phyloP scores from a whole-genome alignment of 2,888 invertebrate species.

The Coelopa pilipes region DNA sequence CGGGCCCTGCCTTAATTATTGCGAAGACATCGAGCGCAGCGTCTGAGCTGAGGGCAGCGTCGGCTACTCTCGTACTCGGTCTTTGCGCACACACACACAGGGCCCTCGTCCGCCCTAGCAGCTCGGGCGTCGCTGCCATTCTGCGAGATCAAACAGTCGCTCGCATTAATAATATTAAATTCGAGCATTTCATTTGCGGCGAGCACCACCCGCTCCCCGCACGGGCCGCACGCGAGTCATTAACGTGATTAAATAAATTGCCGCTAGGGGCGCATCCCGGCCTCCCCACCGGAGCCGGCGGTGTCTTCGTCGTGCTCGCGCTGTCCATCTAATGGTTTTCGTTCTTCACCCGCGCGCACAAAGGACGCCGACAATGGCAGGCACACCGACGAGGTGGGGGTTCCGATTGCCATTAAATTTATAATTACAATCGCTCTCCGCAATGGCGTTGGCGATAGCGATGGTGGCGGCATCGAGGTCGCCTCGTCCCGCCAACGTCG shows the following conservation, averaged over 20 bases:
- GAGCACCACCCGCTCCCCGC: background rate
- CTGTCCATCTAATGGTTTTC: constrained; percentile 8
- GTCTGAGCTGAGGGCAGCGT: too few species aligned
- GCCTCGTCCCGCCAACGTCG: constrained; percentile 48
- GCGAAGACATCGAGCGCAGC: background rate
- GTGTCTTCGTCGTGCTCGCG: background rate
- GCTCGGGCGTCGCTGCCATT: background rate
- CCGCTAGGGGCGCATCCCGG: background rate
- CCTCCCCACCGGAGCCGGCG: background rate
- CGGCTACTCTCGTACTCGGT: too few species aligned
- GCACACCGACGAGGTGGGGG: background rate
- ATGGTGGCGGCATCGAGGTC: background rate
- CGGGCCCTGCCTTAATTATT: background rate
- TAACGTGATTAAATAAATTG: constrained; percentile 31
- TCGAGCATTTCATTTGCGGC: constrained; percentile 30
- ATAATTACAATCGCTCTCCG: constrained; percentile 17
- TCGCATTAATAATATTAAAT: constrained; percentile 15
- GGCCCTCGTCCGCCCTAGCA: background rate
- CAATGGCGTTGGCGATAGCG: background rate
- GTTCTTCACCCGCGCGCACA: background rate
- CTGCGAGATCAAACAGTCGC: too few species aligned
- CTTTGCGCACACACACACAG: too few species aligned
- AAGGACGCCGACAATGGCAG: background rate
- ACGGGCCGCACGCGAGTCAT: constrained; percentile 31
- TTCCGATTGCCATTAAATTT: background rate